Base-by-base conservation (phyloP, 2,888 invertebrate genomes). In the Oegoconia quadripuncta region DNA sequence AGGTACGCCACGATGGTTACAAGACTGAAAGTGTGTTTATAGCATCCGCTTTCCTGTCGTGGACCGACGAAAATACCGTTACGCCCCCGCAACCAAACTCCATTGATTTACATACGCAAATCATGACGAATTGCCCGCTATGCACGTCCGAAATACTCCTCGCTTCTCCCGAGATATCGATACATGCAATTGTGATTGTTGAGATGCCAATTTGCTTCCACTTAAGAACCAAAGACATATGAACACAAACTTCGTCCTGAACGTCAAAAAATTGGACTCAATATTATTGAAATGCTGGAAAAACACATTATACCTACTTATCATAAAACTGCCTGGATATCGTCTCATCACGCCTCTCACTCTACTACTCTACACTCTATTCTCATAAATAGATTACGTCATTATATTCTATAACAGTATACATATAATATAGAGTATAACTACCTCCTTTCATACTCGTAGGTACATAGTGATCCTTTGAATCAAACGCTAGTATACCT, bases 61-160 rank as follows among this genome's bases (percentile, higher is more conserved):
- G 65, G 63, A 76, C 72, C 82, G 82, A 80, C 84, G 70, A 78
- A 82, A 84, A 84, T 82, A 83, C 86, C 82, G 87, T 84, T 86
- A 80, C 71, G 63, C 71, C 66, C 73, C 73, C 74, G 74, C 76
- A 76, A 71, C 80, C 77, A 69, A 83, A 83, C 77, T 78, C 67
- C 74, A 78, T 76, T 73, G 79, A 84, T 84, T 87, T 83, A 81
- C 83, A 84, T 86, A 83, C 82, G 81, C 81, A 78, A 82, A 78
- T 81, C 80, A 77, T 84, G 83, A 82, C 82, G 83, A 84, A 82
- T 82, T 80, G 74, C 74, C 64, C 69, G 74, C 80, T 75, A 74
- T 76, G 73, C 74, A 73, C 69, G 72, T 70, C 72, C 77, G 52
- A 75, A 82, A 76, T 79, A 70, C 61, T 59, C 57, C 55, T 59